phyloP scores from a whole-genome alignment of 2,797 vertebrate species.

The Neoniphon sammara region DNA sequence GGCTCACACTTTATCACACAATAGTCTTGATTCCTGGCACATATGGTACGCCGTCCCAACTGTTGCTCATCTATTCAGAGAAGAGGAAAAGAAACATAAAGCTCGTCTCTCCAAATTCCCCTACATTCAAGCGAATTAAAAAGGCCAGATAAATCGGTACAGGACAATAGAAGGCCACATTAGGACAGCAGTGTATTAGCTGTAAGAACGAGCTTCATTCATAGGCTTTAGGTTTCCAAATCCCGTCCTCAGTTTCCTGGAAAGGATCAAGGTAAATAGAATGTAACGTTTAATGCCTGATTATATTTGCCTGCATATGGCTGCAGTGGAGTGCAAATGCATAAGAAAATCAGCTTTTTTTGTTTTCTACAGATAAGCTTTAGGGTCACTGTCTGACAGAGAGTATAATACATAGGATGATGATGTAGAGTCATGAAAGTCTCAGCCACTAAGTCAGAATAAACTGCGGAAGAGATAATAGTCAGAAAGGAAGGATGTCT shows the following conservation, averaged over 20 bases:
- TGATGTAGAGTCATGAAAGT: neutral
- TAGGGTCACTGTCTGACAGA: neutral
- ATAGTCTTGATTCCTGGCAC: too few relatives aligned
- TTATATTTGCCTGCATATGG: slow-evolving; percentile 6
- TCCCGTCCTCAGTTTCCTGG: neutral
- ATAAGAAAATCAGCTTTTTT: neutral
- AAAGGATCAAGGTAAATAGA: neutral
- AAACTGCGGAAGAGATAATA: slow-evolving; percentile 6
- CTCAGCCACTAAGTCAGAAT: neutral
- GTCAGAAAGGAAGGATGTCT: neutral
- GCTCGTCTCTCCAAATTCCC: too few relatives aligned
- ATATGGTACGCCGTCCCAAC: too few relatives aligned
- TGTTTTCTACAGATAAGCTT: neutral
- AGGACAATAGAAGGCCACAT: too few relatives aligned
- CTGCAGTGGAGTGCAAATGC: neutral
- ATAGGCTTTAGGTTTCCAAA: neutral
- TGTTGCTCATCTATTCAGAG: too few relatives aligned
- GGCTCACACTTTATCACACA: too few relatives aligned
- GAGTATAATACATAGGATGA: neutral
- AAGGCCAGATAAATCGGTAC: neutral
- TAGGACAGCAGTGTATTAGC: neutral
- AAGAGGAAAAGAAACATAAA: too few relatives aligned
- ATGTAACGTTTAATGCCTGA: neutral
- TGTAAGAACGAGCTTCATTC: neutral
- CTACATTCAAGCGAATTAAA: too few relatives aligned